phyloP scores from a whole-genome alignment of 2,888 invertebrate genomes.

The Oscheius sp. region DNA sequence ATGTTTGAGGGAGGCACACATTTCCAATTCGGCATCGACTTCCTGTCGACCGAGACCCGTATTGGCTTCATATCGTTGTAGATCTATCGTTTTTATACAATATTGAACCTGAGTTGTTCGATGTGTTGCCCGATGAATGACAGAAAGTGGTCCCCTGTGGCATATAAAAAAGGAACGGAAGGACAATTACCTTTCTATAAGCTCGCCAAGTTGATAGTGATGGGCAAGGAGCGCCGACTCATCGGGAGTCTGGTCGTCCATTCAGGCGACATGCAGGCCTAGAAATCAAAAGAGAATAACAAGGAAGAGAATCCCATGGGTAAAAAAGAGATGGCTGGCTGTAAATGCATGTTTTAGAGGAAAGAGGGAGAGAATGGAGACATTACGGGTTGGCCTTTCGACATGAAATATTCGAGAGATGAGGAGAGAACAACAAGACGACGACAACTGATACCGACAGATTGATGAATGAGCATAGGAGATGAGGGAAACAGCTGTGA shows the following conservation, averaged over 20 bases:
- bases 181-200: slow-evolving; percentile 23
- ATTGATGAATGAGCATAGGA: slow-evolving; percentile 17
- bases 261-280: slow-evolving; percentile 26
- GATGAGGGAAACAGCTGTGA: background rate
- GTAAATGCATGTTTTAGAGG: slow-evolving; percentile 4
- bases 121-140: slow-evolving; percentile 29
- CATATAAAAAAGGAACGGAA: background rate
- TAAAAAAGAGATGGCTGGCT: background rate
- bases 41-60: slow-evolving; percentile 39
- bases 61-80: slow-evolving; percentile 28
- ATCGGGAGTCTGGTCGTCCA: slow-evolving; percentile 29
- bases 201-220: slow-evolving; percentile 29
- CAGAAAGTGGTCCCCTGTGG: slow-evolving; percentile 27
- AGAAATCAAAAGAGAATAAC: background rate
- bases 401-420: slow-evolving; percentile 18
- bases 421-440: slow-evolving; percentile 1
- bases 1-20: slow-evolving; percentile 94
- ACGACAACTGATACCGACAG: slow-evolving; percentile 29
- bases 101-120: slow-evolving; percentile 26
- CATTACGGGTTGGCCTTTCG: background rate
- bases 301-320: background rate
- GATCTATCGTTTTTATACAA: slow-evolving; percentile 29
- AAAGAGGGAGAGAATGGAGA: background rate
- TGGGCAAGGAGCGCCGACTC: slow-evolving; percentile 35
- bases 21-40: slow-evolving; percentile 94